Conservation (phyloP, 2,888 invertebrate species). For the Ectemnius continuus region DNA sequence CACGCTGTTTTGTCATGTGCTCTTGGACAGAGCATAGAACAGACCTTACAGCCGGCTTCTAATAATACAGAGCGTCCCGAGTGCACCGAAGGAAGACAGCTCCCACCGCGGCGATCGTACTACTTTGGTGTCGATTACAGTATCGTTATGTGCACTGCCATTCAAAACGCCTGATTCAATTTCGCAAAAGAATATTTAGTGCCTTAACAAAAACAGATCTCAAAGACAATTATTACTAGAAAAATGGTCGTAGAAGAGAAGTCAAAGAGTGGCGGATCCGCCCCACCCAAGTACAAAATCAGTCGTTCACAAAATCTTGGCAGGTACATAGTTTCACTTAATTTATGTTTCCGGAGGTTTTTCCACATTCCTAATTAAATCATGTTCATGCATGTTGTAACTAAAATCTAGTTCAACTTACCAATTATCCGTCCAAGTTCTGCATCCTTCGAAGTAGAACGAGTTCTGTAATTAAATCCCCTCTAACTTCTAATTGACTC, state of each 20-base stretch:
- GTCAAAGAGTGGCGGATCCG: background rate
- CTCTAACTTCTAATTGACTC: no score
- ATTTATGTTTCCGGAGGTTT: background rate
- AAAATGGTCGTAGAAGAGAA: constrained; percentile 26
- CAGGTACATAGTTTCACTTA: constrained; percentile 58
- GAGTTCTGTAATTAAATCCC: no score
- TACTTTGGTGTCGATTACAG: constrained; percentile 38
- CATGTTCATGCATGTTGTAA: no score
- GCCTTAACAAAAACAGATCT: no score
- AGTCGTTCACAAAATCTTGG: constrained; percentile 66
- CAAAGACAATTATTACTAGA: no score
- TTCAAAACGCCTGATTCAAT: background rate
- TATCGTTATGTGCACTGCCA: constrained; percentile 9
- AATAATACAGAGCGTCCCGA: constrained; percentile 51
- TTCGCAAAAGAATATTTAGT: no score
- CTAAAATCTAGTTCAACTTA: no score
- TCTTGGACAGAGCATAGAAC: constrained; percentile 8
- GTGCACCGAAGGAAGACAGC: constrained; percentile 31
- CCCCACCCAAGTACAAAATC: constrained; percentile 61
- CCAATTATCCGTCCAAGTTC: no score
- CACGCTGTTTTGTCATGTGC: constrained; percentile 17
- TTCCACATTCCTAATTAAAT: no score
- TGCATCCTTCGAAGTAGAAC: no score
- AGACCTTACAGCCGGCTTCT: constrained; percentile 38
- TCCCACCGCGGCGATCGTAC: constrained; percentile 25